A percentile compares a stretch with the other conserved stretches of the same genome.
Conservation (phyloP, 1,140 invertebrate species). For the Drosophila sulfurigaster region DNA sequence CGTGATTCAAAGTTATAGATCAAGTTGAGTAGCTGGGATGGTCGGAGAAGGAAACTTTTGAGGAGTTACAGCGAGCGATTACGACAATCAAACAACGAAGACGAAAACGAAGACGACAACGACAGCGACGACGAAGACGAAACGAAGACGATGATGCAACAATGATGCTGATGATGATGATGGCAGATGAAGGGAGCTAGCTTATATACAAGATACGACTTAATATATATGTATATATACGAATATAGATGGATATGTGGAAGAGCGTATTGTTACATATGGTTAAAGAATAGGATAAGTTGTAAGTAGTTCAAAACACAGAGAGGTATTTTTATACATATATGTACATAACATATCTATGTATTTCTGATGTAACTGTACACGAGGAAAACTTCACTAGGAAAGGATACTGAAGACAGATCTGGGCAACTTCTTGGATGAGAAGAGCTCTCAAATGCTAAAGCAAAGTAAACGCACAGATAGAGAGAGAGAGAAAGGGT, state of each 20-base stretch:
- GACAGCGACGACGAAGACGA: constrained; percentile 8
- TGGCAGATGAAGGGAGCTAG: constrained; percentile 25
- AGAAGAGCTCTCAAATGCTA: neutral
- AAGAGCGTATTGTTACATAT: constrained; percentile 19
- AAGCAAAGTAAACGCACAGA: neutral
- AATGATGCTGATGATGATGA: neutral
- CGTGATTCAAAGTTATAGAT: constrained; percentile 17
- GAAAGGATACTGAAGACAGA: neutral
- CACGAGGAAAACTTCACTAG: neutral
- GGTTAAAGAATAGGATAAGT: constrained; percentile 13
- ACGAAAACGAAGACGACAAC: neutral
- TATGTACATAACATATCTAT: constrained; percentile 10
- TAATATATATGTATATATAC: constrained; percentile 4
- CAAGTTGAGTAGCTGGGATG: constrained; percentile 7
- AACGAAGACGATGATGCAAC: neutral
- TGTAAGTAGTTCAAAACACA: constrained; percentile 7
- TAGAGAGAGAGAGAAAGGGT: neutral
- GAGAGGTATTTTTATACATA: constrained; percentile 12
- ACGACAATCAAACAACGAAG: constrained; percentile 53
- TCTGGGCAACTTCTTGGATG: neutral
- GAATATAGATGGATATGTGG: constrained; percentile 12
- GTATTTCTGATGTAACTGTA: constrained; percentile 8
- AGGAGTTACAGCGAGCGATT: constrained; percentile 56
- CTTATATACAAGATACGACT: constrained; percentile 13
- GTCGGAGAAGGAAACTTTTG: neutral